phyloP scores from a whole-genome alignment of 2,797 vertebrate genomes.

The Botia almorhae region DNA sequence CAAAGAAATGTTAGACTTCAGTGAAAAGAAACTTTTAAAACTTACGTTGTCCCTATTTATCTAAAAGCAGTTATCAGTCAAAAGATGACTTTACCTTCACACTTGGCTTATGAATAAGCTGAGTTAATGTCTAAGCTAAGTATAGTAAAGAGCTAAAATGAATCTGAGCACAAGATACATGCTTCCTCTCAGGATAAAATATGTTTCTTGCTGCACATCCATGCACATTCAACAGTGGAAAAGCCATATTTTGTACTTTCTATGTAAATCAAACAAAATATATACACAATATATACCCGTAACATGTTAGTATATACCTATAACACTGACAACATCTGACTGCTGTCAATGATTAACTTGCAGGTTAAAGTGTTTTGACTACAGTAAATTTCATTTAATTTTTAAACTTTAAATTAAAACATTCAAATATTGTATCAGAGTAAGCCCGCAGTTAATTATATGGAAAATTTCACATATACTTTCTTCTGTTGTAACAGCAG shows the following conservation, averaged over 20 bases:
- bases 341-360: neutral
- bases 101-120: neutral
- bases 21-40: neutral
- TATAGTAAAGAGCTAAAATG: conserved; percentile 28
- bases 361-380: neutral
- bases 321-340: too few species aligned
- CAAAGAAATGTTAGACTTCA: neutral
- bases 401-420: too few species aligned
- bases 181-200: neutral
- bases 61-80: neutral
- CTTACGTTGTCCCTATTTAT: neutral
- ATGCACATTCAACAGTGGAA: neutral
- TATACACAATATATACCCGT: too few species aligned
- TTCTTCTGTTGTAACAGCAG: neutral
- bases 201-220: neutral
- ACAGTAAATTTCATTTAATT: neutral
- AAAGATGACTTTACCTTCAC: neutral
- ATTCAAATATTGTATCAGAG: too few species aligned
- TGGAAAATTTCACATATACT: too few species aligned
- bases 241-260: neutral
- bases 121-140: conserved; percentile 23
- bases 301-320: too few species aligned
- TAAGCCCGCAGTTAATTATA: too few species aligned
- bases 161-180: neutral
- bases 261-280: neutral